These are phyloP conservation scores for Aphidius gifuensis DNA, from an alignment of 1,140 invertebrate species.

Conservation along the genomic window DNA sequence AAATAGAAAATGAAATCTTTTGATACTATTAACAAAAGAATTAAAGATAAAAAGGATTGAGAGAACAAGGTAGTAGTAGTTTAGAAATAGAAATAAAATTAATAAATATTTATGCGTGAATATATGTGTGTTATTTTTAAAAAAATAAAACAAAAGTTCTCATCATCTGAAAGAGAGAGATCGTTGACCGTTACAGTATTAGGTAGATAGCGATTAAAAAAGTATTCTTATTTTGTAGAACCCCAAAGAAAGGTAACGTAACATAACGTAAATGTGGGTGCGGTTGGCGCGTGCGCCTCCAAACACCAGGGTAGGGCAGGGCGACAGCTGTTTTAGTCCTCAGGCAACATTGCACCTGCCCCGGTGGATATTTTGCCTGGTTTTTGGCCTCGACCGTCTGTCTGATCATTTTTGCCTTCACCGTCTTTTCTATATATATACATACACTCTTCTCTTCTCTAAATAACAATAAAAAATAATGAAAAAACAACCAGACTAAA, in stretches of 20 bases:
- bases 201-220: conserved; percentile 28
- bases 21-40: too few species aligned
- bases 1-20: too few species aligned
- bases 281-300: conserved; percentile 55
- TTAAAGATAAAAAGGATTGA: too few species aligned
- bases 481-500: neutral
- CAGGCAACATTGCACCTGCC: conserved; percentile 51
- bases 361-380: conserved; percentile 25
- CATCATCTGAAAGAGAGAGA: conserved; percentile 36
- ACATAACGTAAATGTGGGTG: conserved; percentile 54
- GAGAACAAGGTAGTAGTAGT: too few species aligned
- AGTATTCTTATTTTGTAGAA: conserved; percentile 14
- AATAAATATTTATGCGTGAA: too few species aligned
- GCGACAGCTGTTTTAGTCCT: conserved; percentile 54
- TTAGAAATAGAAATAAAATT: too few species aligned
- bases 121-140: too few species aligned
- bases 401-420: conserved; percentile 13
- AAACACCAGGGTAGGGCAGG: conserved; percentile 44
- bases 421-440: conserved; percentile 26
- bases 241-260: conserved; percentile 40
- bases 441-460: neutral
- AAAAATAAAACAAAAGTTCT: too few species aligned
- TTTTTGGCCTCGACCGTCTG: conserved; percentile 27
- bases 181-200: conserved; percentile 50
- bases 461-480: neutral